phyloP scores from a whole-genome alignment of 2,113 vertebrate genomes.

The Coryphaenoides rupestris region DNA sequence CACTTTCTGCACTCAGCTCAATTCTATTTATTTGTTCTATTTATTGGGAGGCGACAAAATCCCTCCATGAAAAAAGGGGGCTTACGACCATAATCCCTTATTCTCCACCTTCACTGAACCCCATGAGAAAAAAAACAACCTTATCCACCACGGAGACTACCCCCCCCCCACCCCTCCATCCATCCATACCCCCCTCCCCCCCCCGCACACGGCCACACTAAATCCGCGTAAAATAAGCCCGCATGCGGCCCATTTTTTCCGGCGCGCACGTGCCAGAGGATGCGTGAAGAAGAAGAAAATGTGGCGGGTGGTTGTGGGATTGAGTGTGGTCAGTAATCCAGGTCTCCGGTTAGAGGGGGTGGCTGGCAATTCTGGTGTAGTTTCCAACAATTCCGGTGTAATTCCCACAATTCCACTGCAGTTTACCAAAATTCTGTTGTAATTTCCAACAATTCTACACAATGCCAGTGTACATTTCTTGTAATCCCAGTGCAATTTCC shows the following conservation, averaged over 20 bases:
- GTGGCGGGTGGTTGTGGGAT: slow-evolving; percentile 56
- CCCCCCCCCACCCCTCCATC: no score
- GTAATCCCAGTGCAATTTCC: no score
- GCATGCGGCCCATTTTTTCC: slow-evolving; percentile 44
- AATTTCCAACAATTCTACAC: no score
- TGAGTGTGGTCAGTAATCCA: slow-evolving; percentile 67
- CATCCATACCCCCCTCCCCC: no score
- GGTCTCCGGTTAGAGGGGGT: slow-evolving; percentile 63
- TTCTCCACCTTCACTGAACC: slow-evolving; percentile 35
- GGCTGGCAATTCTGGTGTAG: no score
- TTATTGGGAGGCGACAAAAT: slow-evolving; percentile 42
- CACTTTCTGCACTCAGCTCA: slow-evolving; percentile 24
- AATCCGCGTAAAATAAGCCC: slow-evolving; percentile 56
- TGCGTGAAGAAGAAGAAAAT: slow-evolving; percentile 63
- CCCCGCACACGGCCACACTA: slow-evolving; percentile 29
- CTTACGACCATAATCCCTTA: slow-evolving; percentile 42
- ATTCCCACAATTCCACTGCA: no score
- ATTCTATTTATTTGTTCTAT: slow-evolving; percentile 34
- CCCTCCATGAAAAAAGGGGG: slow-evolving; percentile 33
- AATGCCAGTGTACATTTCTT: slow-evolving; percentile 18
- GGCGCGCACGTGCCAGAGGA: slow-evolving; percentile 38
- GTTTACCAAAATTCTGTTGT: no score
- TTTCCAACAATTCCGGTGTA: no score
- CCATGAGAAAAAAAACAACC: slow-evolving; percentile 14
- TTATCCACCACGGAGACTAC: slow-evolving; percentile 13